These are phyloP conservation scores for Enteromius unitaeniatus DNA, from an alignment of 2,797 vertebrate genomes.

Conservation along the genomic window DNA sequence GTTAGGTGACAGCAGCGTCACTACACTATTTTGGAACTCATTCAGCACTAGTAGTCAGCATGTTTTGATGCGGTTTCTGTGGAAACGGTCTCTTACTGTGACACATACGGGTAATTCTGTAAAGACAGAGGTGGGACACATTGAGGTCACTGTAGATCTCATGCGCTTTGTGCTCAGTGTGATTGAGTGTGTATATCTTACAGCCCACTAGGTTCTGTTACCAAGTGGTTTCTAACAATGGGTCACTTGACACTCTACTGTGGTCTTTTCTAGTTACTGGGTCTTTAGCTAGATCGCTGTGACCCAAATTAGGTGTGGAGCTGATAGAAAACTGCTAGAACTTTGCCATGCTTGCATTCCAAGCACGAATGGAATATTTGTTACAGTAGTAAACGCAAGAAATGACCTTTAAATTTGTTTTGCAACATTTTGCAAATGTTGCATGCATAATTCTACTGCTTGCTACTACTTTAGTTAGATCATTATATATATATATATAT, in stretches of 20 bases:
- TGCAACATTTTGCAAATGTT: too few species aligned
- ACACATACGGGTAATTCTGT: conserved; percentile 30
- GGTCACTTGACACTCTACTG: conserved; percentile 29
- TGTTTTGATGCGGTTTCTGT: conserved; percentile 30
- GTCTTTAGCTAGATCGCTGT: conserved; percentile 61
- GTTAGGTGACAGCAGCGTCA: neutral
- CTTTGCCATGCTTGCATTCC: neutral
- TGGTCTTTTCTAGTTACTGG: conserved; percentile 62
- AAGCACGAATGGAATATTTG: neutral
- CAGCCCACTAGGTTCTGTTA: conserved; percentile 37
- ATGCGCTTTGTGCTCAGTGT: conserved; percentile 21
- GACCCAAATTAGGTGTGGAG: neutral
- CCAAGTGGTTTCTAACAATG: conserved; percentile 31
- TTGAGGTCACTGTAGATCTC: conserved; percentile 35
- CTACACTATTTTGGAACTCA: neutral
- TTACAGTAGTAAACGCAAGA: neutral
- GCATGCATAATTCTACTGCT: neutral
- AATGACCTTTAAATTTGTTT: neutral
- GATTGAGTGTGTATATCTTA: conserved; percentile 38
- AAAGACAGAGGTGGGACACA: conserved; percentile 34
- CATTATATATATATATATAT: neutral
- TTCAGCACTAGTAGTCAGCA: conserved; percentile 3
- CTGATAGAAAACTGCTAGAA: conserved; percentile 43
- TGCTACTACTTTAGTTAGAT: too few species aligned
- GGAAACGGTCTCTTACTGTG: conserved; percentile 28